Evolutionary conservation across 1,140 invertebrate species (phyloP).

Genomic region (Reticulitermes speratus): DNA sequence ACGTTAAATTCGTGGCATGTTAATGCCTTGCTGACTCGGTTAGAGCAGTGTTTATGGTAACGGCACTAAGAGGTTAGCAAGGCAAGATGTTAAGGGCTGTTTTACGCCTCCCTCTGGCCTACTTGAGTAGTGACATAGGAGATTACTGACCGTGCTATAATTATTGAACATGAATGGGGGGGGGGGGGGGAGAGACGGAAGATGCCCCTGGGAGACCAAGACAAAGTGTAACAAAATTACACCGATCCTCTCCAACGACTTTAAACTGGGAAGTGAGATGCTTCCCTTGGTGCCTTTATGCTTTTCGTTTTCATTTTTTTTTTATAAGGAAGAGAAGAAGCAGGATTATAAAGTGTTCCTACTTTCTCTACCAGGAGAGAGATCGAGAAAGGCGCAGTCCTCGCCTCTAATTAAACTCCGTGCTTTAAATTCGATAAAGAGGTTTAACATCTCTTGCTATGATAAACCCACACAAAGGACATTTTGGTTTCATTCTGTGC

Average conservation of each 20-base stretch:
- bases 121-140: background rate
- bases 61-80: no score
- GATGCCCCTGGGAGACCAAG: background rate
- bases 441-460: background rate
- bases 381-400: background rate
- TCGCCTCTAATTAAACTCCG: background rate
- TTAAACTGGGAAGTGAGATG: background rate
- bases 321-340: background rate
- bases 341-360: background rate
- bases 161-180: background rate
- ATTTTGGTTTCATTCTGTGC: background rate
- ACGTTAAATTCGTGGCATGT: no score
- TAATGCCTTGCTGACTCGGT: no score
- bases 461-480: background rate
- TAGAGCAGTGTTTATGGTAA: no score
- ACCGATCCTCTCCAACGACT: constrained; percentile 24
- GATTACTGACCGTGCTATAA: background rate
- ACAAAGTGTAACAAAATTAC: constrained; percentile 25
- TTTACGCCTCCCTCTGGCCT: background rate
- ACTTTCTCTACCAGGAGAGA: background rate
- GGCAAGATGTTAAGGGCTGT: background rate
- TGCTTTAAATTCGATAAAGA: background rate
- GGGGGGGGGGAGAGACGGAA: background rate
- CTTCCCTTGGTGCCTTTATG: background rate
- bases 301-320: constrained; percentile 7